A percentile compares a stretch with the other conserved stretches of the same genome.
Evolutionary conservation across 2,888 invertebrate species (phyloP).

Genomic region (Leptinotarsa juncta): DNA sequence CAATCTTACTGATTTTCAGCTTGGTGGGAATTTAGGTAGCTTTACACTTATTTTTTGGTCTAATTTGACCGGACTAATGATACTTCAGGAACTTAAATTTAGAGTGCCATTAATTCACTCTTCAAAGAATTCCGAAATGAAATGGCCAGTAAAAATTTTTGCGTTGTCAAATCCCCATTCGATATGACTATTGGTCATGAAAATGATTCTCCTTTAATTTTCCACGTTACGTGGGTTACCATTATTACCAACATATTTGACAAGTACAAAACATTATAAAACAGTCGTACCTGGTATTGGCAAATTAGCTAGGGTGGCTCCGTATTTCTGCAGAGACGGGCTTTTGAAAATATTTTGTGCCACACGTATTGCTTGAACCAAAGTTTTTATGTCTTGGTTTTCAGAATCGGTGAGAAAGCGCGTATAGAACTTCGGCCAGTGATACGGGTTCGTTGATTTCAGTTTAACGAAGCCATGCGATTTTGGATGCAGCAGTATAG

Average conservation of each 20-base stretch:
- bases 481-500: slow-evolving; percentile 78
- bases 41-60: too few relatives aligned
- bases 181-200: too few relatives aligned
- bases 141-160: too few relatives aligned
- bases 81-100: too few relatives aligned
- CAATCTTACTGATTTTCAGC: too few relatives aligned
- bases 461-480: slow-evolving; percentile 78
- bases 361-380: slow-evolving; percentile 65
- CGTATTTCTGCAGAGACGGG: slow-evolving; percentile 64
- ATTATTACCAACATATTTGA: not conserved
- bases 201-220: too few relatives aligned
- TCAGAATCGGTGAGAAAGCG: slow-evolving; percentile 80
- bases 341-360: slow-evolving; percentile 67
- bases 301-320: slow-evolving; percentile 42
- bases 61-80: too few relatives aligned
- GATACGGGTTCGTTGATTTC: slow-evolving; percentile 77
- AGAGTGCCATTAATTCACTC: too few relatives aligned
- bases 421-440: slow-evolving; percentile 80
- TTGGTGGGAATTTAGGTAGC: too few relatives aligned
- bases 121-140: too few relatives aligned
- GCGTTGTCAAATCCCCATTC: too few relatives aligned
- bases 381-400: slow-evolving; percentile 64
- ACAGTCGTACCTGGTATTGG: slow-evolving; percentile 47
- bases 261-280: not conserved
- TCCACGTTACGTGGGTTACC: not conserved